Percentiles rank a stretch among this genome's conserved stretches.
Conservation (phyloP, 2,888 invertebrate species). For the Lasiommata megera region DNA sequence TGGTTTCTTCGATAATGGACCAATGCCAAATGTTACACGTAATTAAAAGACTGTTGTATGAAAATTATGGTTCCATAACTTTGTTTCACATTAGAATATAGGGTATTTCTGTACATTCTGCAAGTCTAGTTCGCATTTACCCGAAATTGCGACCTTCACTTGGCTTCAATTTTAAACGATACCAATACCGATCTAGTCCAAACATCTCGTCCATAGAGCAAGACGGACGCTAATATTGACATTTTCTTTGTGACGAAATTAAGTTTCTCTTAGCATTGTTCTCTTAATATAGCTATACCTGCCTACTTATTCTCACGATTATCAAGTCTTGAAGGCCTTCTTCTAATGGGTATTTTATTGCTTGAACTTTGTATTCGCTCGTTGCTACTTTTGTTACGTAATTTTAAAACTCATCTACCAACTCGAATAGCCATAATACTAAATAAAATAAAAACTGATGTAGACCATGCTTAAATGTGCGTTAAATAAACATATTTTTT, state of each 20-base stretch:
- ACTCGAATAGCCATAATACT: neutral
- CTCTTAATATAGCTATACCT: constrained; percentile 13
- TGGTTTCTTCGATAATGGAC: no score
- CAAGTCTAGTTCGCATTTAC: neutral
- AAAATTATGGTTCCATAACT: no score
- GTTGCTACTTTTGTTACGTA: constrained; percentile 2
- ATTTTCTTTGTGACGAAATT: constrained; percentile 25
- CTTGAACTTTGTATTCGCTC: constrained; percentile 8
- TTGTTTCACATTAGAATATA: no score
- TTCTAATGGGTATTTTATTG: constrained; percentile 21
- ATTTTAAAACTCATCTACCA: neutral
- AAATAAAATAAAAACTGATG: neutral
- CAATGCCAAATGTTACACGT: no score
- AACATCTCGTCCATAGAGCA: constrained; percentile 3
- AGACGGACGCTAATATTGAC: constrained; percentile 18
- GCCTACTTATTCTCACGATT: constrained; percentile 22
- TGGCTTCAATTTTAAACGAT: neutral
- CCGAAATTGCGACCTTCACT: constrained; percentile 3
- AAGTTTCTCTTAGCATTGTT: constrained; percentile 25
- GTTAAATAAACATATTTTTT: no score
- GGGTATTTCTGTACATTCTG: neutral
- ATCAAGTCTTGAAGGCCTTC: constrained; percentile 19
- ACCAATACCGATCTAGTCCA: constrained; percentile 5
- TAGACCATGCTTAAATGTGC: neutral
- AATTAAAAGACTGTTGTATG: no score